These are phyloP conservation scores for Anarhynchus alexandrinus DNA, from an alignment of 2,113 vertebrate species.

Conservation along the genomic window DNA sequence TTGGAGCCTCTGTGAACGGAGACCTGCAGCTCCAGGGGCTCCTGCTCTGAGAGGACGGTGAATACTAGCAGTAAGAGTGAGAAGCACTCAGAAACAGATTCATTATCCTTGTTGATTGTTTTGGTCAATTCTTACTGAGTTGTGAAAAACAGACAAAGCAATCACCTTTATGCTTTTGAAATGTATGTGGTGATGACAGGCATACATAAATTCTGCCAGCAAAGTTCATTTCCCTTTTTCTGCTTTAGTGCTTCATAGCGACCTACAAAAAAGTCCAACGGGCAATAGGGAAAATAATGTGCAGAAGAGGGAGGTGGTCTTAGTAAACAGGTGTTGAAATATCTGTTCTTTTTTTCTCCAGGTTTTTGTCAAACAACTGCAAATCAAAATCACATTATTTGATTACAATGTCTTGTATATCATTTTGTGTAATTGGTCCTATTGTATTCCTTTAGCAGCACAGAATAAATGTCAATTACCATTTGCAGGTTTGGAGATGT, in stretches of 20 bases:
- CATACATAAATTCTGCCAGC: background rate
- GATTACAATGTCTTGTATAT: background rate
- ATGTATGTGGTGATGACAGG: background rate
- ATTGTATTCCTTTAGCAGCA: background rate
- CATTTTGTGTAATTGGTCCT: background rate
- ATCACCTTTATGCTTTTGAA: background rate
- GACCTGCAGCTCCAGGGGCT: background rate
- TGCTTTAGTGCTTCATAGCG: background rate
- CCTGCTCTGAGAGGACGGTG: accelerated
- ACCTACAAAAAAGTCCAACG: background rate
- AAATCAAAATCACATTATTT: background rate
- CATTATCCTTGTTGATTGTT: background rate
- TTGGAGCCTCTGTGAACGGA: background rate
- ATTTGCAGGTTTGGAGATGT: background rate
- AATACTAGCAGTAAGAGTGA: background rate
- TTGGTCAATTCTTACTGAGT: background rate
- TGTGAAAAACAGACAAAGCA: background rate
- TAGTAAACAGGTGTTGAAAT: background rate
- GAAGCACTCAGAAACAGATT: background rate
- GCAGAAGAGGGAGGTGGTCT: background rate
- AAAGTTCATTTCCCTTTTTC: background rate
- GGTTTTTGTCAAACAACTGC: background rate
- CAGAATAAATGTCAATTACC: background rate
- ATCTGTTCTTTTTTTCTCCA: background rate
- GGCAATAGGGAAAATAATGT: background rate